Conservation (phyloP, 2,888 invertebrate genomes). For the Acronicta alni region DNA sequence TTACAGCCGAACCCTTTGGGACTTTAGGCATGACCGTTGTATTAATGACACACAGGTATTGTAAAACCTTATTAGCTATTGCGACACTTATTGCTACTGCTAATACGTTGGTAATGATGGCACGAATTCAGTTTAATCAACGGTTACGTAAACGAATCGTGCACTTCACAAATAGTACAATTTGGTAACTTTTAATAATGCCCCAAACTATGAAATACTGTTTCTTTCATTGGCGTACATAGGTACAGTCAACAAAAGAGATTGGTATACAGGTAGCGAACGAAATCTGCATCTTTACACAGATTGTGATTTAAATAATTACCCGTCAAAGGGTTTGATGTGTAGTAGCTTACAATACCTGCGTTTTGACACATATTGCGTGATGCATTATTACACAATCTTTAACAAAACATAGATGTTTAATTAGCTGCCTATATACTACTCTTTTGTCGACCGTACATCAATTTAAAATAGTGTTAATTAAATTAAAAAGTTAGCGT, state of each 20-base stretch:
- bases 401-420: too few species aligned
- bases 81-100: constrained; percentile 27
- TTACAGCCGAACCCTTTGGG: constrained; percentile 22
- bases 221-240: constrained; percentile 24
- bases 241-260: too few species aligned
- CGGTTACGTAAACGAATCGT: constrained; percentile 42
- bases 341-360: too few species aligned
- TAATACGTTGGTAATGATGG: constrained; percentile 30
- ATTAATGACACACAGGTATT: constrained; percentile 23
- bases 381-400: too few species aligned
- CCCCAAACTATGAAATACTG: constrained; percentile 10
- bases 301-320: too few species aligned
- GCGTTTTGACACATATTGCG: too few species aligned
- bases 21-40: constrained; percentile 23
- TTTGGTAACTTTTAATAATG: constrained; percentile 31
- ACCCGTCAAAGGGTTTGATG: too few species aligned
- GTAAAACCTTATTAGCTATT: constrained; percentile 31
- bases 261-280: too few species aligned
- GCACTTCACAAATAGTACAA: constrained; percentile 19
- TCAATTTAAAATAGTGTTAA: constrained; percentile 41
- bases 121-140: constrained; percentile 27
- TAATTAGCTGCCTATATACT: too few species aligned
- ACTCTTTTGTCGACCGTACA: too few species aligned
- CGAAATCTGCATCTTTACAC: too few species aligned
- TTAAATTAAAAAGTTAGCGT: constrained; percentile 50